Evolutionary conservation across 2,113 vertebrate genomes (phyloP), one percentile per base, ranked within the genome.

Genomic region (Rhodinocichla rosea): DNA sequence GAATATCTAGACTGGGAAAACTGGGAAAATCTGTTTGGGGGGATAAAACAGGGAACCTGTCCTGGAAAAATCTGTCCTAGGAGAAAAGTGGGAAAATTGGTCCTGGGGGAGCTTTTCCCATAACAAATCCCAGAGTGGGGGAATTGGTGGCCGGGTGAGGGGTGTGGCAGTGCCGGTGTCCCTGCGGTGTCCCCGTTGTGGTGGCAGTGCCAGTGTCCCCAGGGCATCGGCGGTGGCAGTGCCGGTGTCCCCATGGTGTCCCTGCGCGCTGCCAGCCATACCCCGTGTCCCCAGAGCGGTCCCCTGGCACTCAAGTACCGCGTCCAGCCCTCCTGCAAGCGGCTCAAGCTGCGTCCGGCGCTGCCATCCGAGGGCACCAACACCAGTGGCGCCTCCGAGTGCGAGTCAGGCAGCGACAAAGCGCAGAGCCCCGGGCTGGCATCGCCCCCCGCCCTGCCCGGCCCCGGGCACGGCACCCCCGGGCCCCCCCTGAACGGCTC

Each of bases 391-490:
- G 98, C 98, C 1, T 99, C 99, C 1, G 99, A 99, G 98, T 98
- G 99, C 91, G 99, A 99, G 80, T 99, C 99, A 1, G 98, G 98
- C 94, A 99, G 99, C 63, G 99, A 99, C 98, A 99, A 99, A 94
- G 98, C 98, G 44, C 98, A 98, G 98, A 99, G 99, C 95, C 98
- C 99, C 0, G 98, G 9, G 74, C n/a, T 56, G 70, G 32, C 32
- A 26, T 27, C 70, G 39, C 98, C 74, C 40, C 98, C 98, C 39
- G 97, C 98, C 5, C 97, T 98, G 90, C 98, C 98, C 89, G 98
- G 98, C 97, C 98, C 97, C 7, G 95, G 44, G 20, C 55, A 56
- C 64, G 97, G 98, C 53, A 97, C 98, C 92, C 96, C 97, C 3
- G 91, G 92, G 44, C 17, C 97, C 22, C 53, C 96, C 16, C 95